phyloP scores from a whole-genome alignment of 1,140 invertebrate species.

The Drosophila arizonae region DNA sequence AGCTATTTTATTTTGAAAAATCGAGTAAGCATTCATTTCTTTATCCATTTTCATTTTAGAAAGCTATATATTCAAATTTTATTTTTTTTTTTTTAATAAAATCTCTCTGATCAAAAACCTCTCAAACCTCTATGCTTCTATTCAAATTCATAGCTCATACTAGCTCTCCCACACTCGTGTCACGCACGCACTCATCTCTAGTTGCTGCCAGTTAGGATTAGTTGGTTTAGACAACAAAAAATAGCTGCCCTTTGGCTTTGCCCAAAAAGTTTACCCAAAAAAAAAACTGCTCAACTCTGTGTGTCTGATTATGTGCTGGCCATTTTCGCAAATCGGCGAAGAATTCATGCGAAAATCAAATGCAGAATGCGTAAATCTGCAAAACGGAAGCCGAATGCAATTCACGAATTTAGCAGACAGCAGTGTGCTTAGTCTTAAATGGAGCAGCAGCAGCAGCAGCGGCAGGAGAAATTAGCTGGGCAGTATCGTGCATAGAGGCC shows the following conservation, averaged over 20 bases:
- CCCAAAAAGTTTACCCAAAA: neutral
- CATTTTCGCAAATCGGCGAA: constrained; percentile 19
- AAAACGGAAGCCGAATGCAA: constrained; percentile 23
- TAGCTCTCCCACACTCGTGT: neutral
- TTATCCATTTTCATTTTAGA: too few species aligned
- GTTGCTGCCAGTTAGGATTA: neutral
- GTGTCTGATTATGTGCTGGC: constrained; percentile 15
- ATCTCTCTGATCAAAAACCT: too few species aligned
- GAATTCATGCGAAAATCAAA: constrained; percentile 28
- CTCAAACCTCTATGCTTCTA: too few species aligned
- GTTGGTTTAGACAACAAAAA: too few species aligned
- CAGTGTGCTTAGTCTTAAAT: constrained; percentile 25
- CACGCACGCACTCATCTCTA: neutral
- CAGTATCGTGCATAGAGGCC: constrained; percentile 63
- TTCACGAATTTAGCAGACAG: constrained; percentile 12
- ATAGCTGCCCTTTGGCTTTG: neutral
- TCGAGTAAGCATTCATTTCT: too few species aligned
- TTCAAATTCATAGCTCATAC: too few species aligned
- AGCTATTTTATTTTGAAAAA: too few species aligned
- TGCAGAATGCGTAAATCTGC: constrained; percentile 20
- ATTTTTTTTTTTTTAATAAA: too few species aligned
- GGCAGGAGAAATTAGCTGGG: constrained; percentile 22
- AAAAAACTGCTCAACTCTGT: neutral
- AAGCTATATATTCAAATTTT: too few species aligned
- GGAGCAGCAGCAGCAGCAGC: neutral